Percentiles rank a stretch among this genome's conserved stretches.
Conservation (phyloP, 1,140 invertebrate species). For the Melanaphis sacchari region DNA sequence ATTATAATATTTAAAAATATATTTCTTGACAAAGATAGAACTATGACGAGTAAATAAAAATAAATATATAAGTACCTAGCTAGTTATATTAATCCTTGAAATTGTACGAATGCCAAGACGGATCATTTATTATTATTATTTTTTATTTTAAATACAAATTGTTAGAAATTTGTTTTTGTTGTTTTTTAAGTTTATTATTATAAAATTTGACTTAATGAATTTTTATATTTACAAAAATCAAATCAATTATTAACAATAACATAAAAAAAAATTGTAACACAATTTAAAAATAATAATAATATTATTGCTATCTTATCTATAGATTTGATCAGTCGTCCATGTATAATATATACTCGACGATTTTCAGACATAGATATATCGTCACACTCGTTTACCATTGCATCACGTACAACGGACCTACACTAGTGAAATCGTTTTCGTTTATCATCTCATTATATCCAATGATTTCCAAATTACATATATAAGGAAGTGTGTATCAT, state of each 20-base stretch:
- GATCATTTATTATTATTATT: background rate
- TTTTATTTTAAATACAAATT: background rate
- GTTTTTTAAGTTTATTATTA: background rate
- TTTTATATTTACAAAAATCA: background rate
- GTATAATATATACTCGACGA: background rate
- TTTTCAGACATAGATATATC: background rate
- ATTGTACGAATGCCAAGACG: background rate
- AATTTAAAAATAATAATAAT: background rate
- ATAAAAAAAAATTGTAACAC: background rate
- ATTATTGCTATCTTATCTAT: background rate
- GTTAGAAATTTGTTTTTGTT: background rate
- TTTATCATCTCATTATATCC: background rate
- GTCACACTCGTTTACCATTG: background rate
- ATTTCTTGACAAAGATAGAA: background rate
- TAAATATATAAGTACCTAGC: background rate
- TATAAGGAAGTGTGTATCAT: background rate
- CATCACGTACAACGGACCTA: background rate
- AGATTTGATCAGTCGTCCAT: background rate
- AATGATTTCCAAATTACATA: background rate
- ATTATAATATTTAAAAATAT: background rate
- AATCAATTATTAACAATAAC: slow-evolving; percentile 1
- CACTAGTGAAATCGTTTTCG: background rate
- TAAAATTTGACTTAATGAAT: background rate
- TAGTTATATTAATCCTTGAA: background rate
- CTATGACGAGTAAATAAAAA: background rate